Percentiles rank a stretch among this genome's conserved stretches.
These are phyloP conservation scores for Pipra filicauda DNA, from an alignment of 2,113 vertebrate genomes.

Conservation along the genomic window DNA sequence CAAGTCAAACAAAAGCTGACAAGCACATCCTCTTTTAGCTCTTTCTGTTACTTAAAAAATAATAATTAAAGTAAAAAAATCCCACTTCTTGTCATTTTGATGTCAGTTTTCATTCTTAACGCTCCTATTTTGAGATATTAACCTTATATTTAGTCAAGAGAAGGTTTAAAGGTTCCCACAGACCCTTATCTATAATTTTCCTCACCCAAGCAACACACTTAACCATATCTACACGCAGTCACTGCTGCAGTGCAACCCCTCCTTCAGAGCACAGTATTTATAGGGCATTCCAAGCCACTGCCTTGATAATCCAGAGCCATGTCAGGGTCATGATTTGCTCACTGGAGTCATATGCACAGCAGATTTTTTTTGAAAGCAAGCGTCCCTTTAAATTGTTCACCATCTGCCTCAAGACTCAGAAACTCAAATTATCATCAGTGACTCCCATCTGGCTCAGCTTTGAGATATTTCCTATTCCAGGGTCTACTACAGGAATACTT, in stretches of 20 bases:
- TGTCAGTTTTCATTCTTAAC: rapidly evolving
- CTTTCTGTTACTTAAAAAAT: neutral
- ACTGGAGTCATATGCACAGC: neutral
- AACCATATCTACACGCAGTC: rapidly evolving
- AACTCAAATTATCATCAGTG: neutral
- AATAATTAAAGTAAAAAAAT: neutral
- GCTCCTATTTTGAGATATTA: neutral
- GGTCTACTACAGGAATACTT: neutral
- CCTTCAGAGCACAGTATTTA: neutral
- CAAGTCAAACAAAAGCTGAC: neutral
- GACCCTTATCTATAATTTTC: neutral
- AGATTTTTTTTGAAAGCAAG: neutral
- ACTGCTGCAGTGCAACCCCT: neutral
- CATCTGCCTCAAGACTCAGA: constrained; percentile 1
- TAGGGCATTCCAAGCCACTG: neutral
- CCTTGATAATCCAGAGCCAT: neutral
- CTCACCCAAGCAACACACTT: neutral
- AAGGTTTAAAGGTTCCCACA: neutral
- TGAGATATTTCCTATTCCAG: neutral
- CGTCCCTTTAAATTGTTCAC: neutral
- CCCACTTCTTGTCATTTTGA: neutral
- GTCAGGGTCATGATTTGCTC: neutral
- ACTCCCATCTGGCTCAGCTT: constrained; percentile 20
- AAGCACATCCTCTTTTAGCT: neutral
- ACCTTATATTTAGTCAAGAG: neutral